These are phyloP conservation scores for Anthrax anthrax DNA, from an alignment of 2,888 invertebrate genomes.

Conservation along the genomic window DNA sequence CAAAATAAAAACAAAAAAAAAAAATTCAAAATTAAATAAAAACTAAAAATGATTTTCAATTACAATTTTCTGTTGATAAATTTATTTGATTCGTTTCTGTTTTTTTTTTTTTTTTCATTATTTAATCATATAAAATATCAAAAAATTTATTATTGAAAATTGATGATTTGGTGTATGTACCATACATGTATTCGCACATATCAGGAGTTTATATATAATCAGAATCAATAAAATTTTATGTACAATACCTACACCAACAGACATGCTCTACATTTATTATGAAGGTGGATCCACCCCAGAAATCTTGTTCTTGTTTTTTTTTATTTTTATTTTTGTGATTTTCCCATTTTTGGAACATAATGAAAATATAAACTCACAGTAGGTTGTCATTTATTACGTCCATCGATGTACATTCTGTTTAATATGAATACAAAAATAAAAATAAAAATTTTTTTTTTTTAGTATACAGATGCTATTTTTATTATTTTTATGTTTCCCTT, in stretches of 20 bases:
- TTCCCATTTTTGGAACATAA: too few species aligned
- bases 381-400: background rate
- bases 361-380: slow-evolving; percentile 1
- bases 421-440: too few species aligned
- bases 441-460: too few species aligned
- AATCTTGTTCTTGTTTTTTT: slow-evolving; percentile 2
- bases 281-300: slow-evolving; percentile 4
- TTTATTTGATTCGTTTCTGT: slow-evolving; percentile 10
- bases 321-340: background rate
- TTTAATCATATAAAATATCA: slow-evolving; percentile 5
- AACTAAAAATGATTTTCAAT: slow-evolving; percentile 10
- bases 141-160: slow-evolving; percentile 3
- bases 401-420: too few species aligned
- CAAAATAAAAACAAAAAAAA: background rate
- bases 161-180: too few species aligned
- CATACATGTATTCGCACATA: too few species aligned
- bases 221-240: too few species aligned
- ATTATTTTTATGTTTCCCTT: too few species aligned
- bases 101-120: background rate
- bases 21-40: background rate
- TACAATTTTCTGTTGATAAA: slow-evolving; percentile 11
- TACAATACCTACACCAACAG: too few species aligned
- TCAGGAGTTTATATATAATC: too few species aligned
- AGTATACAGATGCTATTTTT: too few species aligned
- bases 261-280: too few species aligned